Conservation (phyloP, 2,888 invertebrate genomes). For the Callinectes sapidus region DNA sequence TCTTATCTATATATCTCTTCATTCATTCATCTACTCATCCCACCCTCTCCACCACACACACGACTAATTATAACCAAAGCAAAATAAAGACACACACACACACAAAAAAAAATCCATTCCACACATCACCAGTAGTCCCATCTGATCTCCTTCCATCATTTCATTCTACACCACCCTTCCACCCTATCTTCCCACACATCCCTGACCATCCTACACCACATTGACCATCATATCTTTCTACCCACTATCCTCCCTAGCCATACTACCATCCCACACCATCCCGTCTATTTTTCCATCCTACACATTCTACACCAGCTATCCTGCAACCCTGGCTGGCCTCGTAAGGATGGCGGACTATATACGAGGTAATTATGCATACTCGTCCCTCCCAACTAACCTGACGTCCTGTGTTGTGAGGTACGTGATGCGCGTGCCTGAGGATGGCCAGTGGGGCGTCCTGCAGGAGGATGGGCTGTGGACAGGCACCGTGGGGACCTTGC, state of each 20-base stretch:
- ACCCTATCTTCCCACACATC: background rate
- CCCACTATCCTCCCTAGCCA: background rate
- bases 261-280: background rate
- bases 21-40: background rate
- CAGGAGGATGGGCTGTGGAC: constrained; percentile 63
- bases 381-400: background rate
- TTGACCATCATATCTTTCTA: background rate
- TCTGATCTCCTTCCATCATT: background rate
- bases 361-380: background rate
- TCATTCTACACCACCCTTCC: background rate
- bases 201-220: background rate
- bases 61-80: background rate
- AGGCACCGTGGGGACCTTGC: constrained; percentile 65
- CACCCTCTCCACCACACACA: background rate
- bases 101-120: background rate
- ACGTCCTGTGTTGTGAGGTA: constrained; percentile 44
- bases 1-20: too few species aligned
- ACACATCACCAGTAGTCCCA: background rate
- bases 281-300: background rate
- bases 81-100: background rate
- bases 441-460: constrained; percentile 62
- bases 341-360: background rate
- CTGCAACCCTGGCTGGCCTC: background rate
- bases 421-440: constrained; percentile 54
- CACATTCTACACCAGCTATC: background rate